Percentiles rank a stretch among this genome's conserved stretches.
Evolutionary conservation across 2,797 vertebrate genomes (phyloP).

Genomic region (Acipenser ruthenus): DNA sequence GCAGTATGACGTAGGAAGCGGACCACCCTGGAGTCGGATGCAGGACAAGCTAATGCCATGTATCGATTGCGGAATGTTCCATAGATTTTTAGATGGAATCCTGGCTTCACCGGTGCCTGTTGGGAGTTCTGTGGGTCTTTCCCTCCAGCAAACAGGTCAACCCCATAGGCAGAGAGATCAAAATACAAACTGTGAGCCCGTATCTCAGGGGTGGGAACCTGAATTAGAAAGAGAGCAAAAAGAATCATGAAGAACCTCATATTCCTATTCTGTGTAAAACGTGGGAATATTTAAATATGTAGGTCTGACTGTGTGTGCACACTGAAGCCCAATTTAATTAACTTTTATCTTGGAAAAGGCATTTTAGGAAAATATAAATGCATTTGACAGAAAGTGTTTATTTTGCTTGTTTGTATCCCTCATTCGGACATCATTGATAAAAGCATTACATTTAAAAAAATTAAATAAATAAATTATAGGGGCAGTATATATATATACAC

Average conservation of each 20-base stretch:
- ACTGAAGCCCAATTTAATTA: no score
- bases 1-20: conserved; percentile 63
- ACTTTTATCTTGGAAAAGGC: no score
- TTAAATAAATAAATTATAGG: background rate
- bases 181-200: conserved; percentile 65
- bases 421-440: no score
- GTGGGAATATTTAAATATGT: no score
- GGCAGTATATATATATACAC: background rate
- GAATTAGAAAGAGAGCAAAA: background rate
- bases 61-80: conserved; percentile 67
- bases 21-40: conserved; percentile 64
- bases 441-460: no score
- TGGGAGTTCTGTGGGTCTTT: conserved; percentile 42
- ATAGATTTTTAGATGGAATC: conserved; percentile 73
- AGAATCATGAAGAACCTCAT: no score
- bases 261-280: no score
- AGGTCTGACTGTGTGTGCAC: no score
- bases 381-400: no score
- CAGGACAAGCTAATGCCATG: conserved; percentile 62
- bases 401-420: no score
- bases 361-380: no score
- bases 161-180: conserved; percentile 69
- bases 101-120: conserved; percentile 41
- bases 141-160: conserved; percentile 37
- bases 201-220: conserved; percentile 75